Evolutionary conservation across 2,888 invertebrate species (phyloP), one percentile per base, ranked within the genome.

Genomic region (Diadegma fenestrale): DNA sequence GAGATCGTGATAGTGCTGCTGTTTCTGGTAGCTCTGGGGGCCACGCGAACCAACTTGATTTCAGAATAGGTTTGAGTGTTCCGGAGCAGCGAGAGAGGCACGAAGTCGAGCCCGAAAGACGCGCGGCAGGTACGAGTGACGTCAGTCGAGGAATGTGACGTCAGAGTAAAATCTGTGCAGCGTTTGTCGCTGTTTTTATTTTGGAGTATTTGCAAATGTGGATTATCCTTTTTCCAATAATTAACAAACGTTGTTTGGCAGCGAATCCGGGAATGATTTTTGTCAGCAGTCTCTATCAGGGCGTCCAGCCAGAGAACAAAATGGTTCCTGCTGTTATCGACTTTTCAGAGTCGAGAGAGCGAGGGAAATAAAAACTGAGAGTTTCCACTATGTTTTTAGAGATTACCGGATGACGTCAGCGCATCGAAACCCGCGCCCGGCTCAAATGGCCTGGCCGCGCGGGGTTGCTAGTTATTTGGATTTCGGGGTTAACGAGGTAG

Each of bases 121-220:
- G 84, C n/a, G 33, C 33, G 33, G 87, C 90, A 90, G 90, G 89
- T 92, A 82, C 61, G 89, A 90, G 90, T 92, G 92, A 92, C 92
- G 92, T 92, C 92, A 92, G 89, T 85, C 85, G 86, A 88, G 88
- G 88, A 89, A 82, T 82, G 89, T 92, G 93, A 92, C 92, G 93
- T 93, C 91, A 91, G 88, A 89, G 88, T 48, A 86, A 87, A n/a
- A n/a, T n/a, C n/a, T n/a, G n/a, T n/a, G n/a, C n/a, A n/a, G n/a
- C n/a, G n/a, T n/a, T n/a, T n/a, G n/a, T n/a, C n/a, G n/a, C n/a
- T n/a, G n/a, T n/a, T n/a, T n/a, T n/a, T n/a, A n/a, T n/a, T n/a
- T n/a, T n/a, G n/a, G n/a, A n/a, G n/a, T n/a, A n/a, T n/a, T n/a
- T 22, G 54, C 51, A 54, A n/a, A n/a, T 61, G 7, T 48, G 6